Evolutionary conservation across 1,140 invertebrate genomes (phyloP).

Genomic region (Drosophila serrata): DNA sequence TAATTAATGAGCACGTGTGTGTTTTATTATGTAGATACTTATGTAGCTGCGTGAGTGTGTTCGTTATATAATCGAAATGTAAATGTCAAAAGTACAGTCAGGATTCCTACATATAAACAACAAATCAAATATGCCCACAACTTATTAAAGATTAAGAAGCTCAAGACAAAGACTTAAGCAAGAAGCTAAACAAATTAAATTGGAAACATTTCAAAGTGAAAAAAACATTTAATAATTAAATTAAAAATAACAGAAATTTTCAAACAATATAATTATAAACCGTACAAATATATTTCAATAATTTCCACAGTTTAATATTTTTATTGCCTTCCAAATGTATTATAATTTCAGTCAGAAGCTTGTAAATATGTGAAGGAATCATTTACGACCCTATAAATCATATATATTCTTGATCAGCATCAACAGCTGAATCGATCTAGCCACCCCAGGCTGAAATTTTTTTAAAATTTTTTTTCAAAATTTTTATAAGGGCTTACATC

Average conservation of each 20-base stretch:
- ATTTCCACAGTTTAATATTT: not conserved
- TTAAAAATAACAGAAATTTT: not conserved
- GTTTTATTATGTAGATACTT: slow-evolving; percentile 18
- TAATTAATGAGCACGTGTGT: slow-evolving; percentile 62
- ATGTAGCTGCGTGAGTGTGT: slow-evolving; percentile 2
- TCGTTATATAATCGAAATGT: slow-evolving; percentile 35
- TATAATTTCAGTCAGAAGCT: no score
- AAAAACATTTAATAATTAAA: not conserved
- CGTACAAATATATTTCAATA: not conserved
- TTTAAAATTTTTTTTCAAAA: no score
- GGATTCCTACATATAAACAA: not conserved
- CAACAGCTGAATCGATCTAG: no score
- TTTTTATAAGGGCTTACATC: no score
- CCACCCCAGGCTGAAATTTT: no score
- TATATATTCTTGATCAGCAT: no score
- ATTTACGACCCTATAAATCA: no score
- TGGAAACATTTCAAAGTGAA: not conserved
- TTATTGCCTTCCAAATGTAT: no score
- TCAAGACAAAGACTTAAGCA: not conserved
- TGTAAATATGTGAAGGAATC: no score
- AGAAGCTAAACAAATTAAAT: not conserved
- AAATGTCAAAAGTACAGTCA: slow-evolving; percentile 23
- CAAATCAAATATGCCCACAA: not conserved
- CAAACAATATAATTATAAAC: not conserved
- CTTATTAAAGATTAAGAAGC: slow-evolving; percentile 1